Evolutionary conservation across 2,113 vertebrate genomes (phyloP), one percentile per base, ranked within the genome.

Genomic region (Vombatus ursinus): DNA sequence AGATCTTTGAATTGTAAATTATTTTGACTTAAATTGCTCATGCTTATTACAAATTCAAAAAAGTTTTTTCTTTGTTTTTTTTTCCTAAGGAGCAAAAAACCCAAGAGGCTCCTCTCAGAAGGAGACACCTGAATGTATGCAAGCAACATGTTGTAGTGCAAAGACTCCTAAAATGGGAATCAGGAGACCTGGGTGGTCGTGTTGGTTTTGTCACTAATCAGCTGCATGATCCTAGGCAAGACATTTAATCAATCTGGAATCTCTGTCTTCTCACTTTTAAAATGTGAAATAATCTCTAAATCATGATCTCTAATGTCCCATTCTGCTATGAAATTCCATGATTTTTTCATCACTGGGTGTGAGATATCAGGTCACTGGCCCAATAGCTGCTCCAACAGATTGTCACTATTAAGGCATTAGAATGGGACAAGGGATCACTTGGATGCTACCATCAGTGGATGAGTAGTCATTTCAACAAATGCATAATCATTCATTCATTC

Each of bases 1-100:
- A 94, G 12, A 61, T 94, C 91, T 68, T 89, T 14, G 92, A 93
- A 96, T 54, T 50, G 37, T 12, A n/a, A 90, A 2, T 84, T 90
- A n/a, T 91, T 61, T 61, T 2, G 37, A 57, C 54, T 97, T 52
- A 93, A 96, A 51, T 1, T 24, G 61, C 77, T 25, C 0, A 25
- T 31, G 25, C 91, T 22, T 50, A 68, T 12, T 2, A 89, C 0
- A 91, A 50, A 28, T 47, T 28, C 52, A 51, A 50, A 48, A 61
- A 50, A 9, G 1, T 1, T 19, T 51, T n/a, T 31, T 61, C 10
- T 57, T 8, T 26, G 9, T 57, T 25, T 8, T 26, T 26, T 61
- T 8, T 48, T 26, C 54, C 22, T 37, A 37, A 37, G 16, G 4
- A 44, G 12, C 14, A 12, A 44, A 57, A 37, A 89, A 14, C 48